phyloP scores from a whole-genome alignment of 2,888 invertebrate species.

The Chalcosyrphus nemorum region DNA sequence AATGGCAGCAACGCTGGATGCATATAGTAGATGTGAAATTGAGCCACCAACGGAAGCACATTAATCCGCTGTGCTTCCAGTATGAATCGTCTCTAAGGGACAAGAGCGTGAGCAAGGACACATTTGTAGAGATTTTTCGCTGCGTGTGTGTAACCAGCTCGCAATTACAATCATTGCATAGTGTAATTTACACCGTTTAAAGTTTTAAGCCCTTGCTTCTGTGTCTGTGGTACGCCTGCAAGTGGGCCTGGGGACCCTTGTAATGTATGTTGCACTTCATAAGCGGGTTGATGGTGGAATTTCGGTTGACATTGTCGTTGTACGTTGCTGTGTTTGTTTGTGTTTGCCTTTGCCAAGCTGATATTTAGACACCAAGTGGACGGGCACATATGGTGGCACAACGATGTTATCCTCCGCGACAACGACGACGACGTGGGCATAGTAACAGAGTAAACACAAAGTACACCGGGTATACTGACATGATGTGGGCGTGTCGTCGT shows the following conservation, averaged over 20 bases:
- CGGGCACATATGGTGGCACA: constrained; percentile 56
- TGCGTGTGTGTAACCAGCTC: constrained; percentile 41
- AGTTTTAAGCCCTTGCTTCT: constrained; percentile 68
- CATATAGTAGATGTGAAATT: constrained; percentile 41
- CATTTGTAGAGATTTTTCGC: constrained; percentile 30
- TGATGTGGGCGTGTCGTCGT: constrained; percentile 34
- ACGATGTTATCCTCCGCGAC: constrained; percentile 30
- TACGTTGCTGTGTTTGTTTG: constrained; percentile 53
- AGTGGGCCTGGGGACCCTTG: not conserved
- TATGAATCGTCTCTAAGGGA: not conserved
- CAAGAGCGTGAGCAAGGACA: constrained; percentile 15
- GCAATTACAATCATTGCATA: constrained; percentile 69
- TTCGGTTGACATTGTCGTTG: constrained; percentile 37
- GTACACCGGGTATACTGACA: constrained; percentile 19
- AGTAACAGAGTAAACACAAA: constrained; percentile 40
- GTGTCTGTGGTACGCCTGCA: constrained; percentile 50
- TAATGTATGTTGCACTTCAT: constrained; percentile 9
- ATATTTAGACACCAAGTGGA: constrained; percentile 66
- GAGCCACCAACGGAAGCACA: constrained; percentile 68
- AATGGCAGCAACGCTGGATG: not conserved
- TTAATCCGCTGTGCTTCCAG: constrained; percentile 65
- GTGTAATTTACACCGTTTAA: constrained; percentile 72
- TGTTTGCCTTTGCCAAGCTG: constrained; percentile 58
- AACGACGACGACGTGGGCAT: not conserved
- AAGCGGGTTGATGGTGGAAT: constrained; percentile 6